Evolutionary conservation across 2,888 invertebrate species (phyloP).

Genomic region (Aricia artaxerxes): DNA sequence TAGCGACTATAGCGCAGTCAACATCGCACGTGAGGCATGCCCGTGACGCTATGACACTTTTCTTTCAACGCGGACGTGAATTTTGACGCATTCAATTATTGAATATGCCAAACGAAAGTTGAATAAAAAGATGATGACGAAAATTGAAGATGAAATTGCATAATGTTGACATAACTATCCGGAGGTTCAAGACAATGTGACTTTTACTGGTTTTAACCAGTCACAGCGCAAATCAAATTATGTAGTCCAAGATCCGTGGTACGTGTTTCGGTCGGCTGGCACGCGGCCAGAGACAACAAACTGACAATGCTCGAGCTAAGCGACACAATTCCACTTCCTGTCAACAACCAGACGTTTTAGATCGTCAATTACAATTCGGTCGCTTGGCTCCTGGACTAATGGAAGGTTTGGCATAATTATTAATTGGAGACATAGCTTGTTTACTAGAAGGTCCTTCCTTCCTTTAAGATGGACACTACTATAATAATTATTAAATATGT

Average conservation of each 20-base stretch:
- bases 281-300: slow-evolving; percentile 16
- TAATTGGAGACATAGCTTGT: not conserved
- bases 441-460: too few relatives aligned
- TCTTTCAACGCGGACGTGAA: too few relatives aligned
- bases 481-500: too few relatives aligned
- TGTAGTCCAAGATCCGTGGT: slow-evolving; percentile 7
- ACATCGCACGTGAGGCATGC: too few relatives aligned
- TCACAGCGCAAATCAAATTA: not conserved
- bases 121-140: too few relatives aligned
- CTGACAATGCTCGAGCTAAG: slow-evolving; percentile 11
- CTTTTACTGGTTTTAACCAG: not conserved
- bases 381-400: slow-evolving; percentile 6
- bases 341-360: slow-evolving; percentile 13
- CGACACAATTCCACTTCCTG: slow-evolving; percentile 22
- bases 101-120: too few relatives aligned
- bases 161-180: too few relatives aligned
- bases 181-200: not conserved
- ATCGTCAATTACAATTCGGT: not conserved
- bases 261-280: slow-evolving; percentile 18
- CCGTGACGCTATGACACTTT: too few relatives aligned
- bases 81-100: too few relatives aligned
- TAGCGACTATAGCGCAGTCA: too few relatives aligned
- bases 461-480: too few relatives aligned
- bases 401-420: not conserved
- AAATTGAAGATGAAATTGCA: too few relatives aligned